These are phyloP conservation scores for Euplagia quadripunctaria DNA, from an alignment of 2,888 invertebrate species.

Conservation along the genomic window DNA sequence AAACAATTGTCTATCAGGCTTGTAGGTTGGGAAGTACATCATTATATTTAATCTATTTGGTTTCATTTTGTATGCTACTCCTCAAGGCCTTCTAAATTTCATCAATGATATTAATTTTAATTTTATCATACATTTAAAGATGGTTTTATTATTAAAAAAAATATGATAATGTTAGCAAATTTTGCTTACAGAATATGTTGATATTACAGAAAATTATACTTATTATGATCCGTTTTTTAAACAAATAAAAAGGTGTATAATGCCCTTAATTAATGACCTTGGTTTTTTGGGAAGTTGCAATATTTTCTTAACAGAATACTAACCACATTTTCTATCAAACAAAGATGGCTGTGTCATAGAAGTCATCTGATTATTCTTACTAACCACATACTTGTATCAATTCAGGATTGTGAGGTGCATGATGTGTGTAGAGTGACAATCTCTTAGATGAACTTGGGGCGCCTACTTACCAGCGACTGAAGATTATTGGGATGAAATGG, in stretches of 20 bases:
- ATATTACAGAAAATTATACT: neutral
- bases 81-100: neutral
- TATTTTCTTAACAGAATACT: constrained; percentile 10
- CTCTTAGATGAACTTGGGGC: constrained; percentile 67
- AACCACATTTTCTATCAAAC: constrained; percentile 37
- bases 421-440: constrained; percentile 75
- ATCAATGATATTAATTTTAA: neutral
- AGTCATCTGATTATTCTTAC: constrained; percentile 61
- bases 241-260: too few relatives aligned
- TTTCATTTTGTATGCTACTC: neutral
- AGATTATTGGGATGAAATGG: constrained; percentile 85
- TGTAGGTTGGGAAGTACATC: neutral
- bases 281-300: neutral
- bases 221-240: neutral
- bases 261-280: neutral
- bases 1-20: neutral
- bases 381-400: constrained; percentile 81
- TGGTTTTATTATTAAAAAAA: neutral
- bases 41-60: neutral
- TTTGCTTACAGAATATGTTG: neutral
- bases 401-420: constrained; percentile 85
- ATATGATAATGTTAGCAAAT: neutral
- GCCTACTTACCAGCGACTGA: constrained; percentile 67
- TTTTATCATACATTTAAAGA: neutral
- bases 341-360: constrained; percentile 47